phyloP scores from a whole-genome alignment of 2,113 vertebrate species.

The Talpa occidentalis region DNA sequence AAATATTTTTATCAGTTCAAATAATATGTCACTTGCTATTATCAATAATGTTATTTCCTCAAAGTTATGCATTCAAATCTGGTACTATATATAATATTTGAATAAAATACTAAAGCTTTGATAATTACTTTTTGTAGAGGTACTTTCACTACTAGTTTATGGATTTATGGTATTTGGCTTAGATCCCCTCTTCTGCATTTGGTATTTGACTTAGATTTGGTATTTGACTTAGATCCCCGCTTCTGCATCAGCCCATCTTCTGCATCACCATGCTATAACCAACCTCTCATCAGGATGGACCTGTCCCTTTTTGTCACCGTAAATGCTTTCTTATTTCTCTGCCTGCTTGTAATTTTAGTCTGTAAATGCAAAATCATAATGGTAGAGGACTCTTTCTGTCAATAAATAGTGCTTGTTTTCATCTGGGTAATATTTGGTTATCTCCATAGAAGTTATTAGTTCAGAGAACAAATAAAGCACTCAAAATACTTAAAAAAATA shows the following conservation, averaged over 20 bases:
- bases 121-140: slow-evolving; percentile 42
- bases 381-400: not conserved
- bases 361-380: not conserved
- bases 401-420: not conserved
- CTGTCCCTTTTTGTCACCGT: not conserved
- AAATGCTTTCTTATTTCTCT: not conserved
- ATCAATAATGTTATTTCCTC: slow-evolving; percentile 36
- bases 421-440: not conserved
- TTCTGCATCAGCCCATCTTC: not conserved
- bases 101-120: slow-evolving; percentile 69
- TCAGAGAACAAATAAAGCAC: not conserved
- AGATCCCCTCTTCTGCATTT: not conserved
- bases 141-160: not conserved
- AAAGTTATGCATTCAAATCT: slow-evolving; percentile 26
- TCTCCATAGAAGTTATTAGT: not conserved
- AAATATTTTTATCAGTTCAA: slow-evolving; percentile 61
- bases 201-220: slow-evolving; percentile 29
- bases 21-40: slow-evolving; percentile 67
- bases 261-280: not conserved
- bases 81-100: slow-evolving; percentile 59
- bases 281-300: not conserved
- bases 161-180: slow-evolving; percentile 45
- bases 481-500: not conserved
- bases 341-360: not conserved
- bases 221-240: not conserved